These are phyloP conservation scores for Musca domestica DNA, from an alignment of 1,140 invertebrate species.

Conservation along the genomic window DNA sequence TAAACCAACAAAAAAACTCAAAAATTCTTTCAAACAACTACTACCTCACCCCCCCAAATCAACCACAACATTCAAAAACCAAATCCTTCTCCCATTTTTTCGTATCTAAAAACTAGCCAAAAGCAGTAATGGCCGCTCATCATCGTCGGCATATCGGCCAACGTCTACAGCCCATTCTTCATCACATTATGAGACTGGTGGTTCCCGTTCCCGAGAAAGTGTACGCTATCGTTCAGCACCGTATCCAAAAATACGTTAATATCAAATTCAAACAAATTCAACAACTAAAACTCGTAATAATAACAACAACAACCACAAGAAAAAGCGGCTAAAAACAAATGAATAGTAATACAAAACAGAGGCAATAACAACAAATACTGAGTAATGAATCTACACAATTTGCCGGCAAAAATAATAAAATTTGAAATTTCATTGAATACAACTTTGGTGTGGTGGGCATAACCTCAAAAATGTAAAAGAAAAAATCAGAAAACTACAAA, in stretches of 20 bases:
- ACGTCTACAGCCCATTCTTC: slow-evolving; percentile 52
- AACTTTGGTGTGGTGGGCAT: no score
- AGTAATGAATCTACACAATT: no score
- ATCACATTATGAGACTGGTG: slow-evolving; percentile 50
- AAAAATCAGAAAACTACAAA: no score
- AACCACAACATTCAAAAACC: slow-evolving; percentile 13
- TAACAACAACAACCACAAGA: slow-evolving; percentile 4
- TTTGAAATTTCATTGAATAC: no score
- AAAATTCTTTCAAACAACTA: no score
- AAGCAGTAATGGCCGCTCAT: slow-evolving; percentile 53
- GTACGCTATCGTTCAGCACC: slow-evolving; percentile 52
- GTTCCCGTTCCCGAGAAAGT: slow-evolving; percentile 53
- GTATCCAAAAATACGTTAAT: slow-evolving; percentile 52
- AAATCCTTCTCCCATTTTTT: slow-evolving; percentile 27
- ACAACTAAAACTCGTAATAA: no score
- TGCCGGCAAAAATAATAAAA: no score
- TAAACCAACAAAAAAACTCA: slow-evolving; percentile 21
- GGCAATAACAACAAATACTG: slow-evolving; percentile 10
- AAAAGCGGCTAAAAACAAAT: neutral
- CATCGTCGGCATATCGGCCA: slow-evolving; percentile 50
- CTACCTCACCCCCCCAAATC: slow-evolving; percentile 1
- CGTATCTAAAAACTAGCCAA: slow-evolving; percentile 44
- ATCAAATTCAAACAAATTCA: slow-evolving; percentile 9
- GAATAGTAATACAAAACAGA: neutral
- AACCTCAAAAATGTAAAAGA: no score